Conservation (phyloP, 2,797 vertebrate species). For the Capromys pilorides region DNA sequence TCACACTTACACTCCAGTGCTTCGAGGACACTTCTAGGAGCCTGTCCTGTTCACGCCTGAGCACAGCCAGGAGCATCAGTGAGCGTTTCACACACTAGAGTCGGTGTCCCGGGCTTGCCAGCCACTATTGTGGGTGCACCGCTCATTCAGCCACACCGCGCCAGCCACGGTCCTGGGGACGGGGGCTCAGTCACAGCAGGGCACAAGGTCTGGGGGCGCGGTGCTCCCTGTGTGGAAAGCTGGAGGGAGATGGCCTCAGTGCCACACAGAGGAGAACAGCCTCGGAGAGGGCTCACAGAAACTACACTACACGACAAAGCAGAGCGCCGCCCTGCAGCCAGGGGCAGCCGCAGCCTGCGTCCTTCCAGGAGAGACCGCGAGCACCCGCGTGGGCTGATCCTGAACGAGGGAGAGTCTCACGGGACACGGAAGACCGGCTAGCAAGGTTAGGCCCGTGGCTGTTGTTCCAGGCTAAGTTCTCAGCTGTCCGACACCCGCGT, state of each 20-base stretch:
- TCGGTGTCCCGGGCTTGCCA: conserved; percentile 48
- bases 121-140: conserved; percentile 33
- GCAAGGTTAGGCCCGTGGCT: conserved; percentile 68
- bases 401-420: conserved; percentile 64
- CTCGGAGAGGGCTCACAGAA: not conserved
- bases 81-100: conserved; percentile 14
- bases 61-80: conserved; percentile 59
- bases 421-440: conserved; percentile 60
- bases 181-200: too few relatives aligned
- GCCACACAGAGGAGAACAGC: conserved; percentile 48
- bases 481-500: conserved; percentile 43
- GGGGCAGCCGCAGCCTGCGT: conserved; percentile 32
- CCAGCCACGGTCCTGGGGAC: conserved; percentile 53
- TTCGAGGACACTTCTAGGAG: conserved; percentile 9
- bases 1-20: not conserved
- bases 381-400: conserved; percentile 5
- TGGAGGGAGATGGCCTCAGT: conserved; percentile 29
- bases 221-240: too few relatives aligned
- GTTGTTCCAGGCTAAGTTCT: conserved; percentile 69
- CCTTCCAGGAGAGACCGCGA: not conserved
- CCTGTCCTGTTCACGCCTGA: not conserved
- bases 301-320: not conserved
- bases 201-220: too few relatives aligned
- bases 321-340: conserved; percentile 9
- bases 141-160: conserved; percentile 43